Base-by-base conservation (phyloP, 2,113 vertebrate species). In the Melanerpes formicivorus region DNA sequence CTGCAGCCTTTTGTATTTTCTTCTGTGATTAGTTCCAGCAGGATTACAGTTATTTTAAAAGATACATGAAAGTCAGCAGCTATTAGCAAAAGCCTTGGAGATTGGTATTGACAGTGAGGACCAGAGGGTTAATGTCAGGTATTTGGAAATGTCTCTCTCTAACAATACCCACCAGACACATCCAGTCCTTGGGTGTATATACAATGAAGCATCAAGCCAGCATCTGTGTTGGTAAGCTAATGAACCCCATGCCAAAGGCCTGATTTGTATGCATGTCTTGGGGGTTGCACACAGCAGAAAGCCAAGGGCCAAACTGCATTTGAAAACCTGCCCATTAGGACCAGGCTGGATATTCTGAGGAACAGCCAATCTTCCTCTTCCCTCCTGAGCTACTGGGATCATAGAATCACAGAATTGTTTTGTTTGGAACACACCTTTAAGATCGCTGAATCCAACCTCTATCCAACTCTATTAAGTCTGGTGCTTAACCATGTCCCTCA, bases 91-190 rank as follows among this genome's bases (percentile, higher is more conserved):
- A 88, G 10, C 76, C 84, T 80, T 42, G 14, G 85, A 85, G 82
- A 66, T 75, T 62, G 4, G 1, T 65, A 55, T 18, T 58, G 73
- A 65, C 73, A 59, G 44, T 0, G 29, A 88, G 82, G 90, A 87
- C 73, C 70, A 83, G 82, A 86, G 90, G 84, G 84, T 93, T 94
- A 78, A 96, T 91, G 30, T 19, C 77, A 91, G 54, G 76, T 75
- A 19, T 88, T 92, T 90, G 87, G 69, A 64, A 80, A 85, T 52
- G 26, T 25, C 79, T 80, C 54, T 59, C 4, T 55, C 40, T 10
- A 75, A 74, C 88, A 83, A 69, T 37, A 76, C n/a, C 87, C 87
- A 59, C 16, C 22, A 72, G 69, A 75, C 75, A 63, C 12, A 8
- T 62, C 58, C 23, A 63, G 48, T 40, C 40, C 73, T 54, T 18